These are phyloP conservation scores for Atherinosoma microstoma DNA, from an alignment of 2,797 vertebrate species.

Conservation along the genomic window DNA sequence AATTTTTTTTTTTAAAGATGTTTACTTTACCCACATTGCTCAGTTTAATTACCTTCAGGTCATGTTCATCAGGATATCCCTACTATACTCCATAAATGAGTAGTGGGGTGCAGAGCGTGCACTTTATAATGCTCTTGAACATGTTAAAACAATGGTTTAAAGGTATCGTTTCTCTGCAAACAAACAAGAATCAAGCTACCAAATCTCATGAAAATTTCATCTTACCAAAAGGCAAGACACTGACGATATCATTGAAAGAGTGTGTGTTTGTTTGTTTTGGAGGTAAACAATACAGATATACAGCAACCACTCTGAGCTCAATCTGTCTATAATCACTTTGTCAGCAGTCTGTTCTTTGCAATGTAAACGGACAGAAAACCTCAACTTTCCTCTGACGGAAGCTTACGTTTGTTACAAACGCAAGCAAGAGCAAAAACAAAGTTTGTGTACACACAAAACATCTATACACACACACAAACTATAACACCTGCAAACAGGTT, in stretches of 20 bases:
- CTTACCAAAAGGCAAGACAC: not conserved
- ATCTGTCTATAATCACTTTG: slow-evolving; percentile 48
- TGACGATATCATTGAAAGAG: too few species aligned
- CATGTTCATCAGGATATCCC: not conserved
- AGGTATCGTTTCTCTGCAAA: too few species aligned
- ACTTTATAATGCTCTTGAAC: not conserved
- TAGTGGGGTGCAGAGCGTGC: not conserved
- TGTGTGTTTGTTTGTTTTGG: not conserved
- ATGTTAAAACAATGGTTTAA: too few species aligned
- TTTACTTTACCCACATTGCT: not conserved
- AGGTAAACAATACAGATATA: slow-evolving; percentile 7
- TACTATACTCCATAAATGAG: not conserved
- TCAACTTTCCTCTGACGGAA: slow-evolving; percentile 78
- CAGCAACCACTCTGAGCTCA: slow-evolving; percentile 19
- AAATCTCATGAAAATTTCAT: too few species aligned
- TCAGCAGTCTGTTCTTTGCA: slow-evolving; percentile 75
- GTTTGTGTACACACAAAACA: slow-evolving; percentile 39
- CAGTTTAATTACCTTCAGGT: not conserved
- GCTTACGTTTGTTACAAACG: slow-evolving; percentile 57
- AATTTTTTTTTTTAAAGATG: not conserved
- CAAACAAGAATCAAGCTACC: too few species aligned
- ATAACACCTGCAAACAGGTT: not conserved
- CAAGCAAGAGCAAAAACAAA: slow-evolving; percentile 49
- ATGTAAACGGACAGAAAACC: slow-evolving; percentile 74
- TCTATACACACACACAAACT: slow-evolving; percentile 16